These are phyloP conservation scores for Corapipo altera DNA, from an alignment of 2,113 vertebrate genomes.

Conservation along the genomic window DNA sequence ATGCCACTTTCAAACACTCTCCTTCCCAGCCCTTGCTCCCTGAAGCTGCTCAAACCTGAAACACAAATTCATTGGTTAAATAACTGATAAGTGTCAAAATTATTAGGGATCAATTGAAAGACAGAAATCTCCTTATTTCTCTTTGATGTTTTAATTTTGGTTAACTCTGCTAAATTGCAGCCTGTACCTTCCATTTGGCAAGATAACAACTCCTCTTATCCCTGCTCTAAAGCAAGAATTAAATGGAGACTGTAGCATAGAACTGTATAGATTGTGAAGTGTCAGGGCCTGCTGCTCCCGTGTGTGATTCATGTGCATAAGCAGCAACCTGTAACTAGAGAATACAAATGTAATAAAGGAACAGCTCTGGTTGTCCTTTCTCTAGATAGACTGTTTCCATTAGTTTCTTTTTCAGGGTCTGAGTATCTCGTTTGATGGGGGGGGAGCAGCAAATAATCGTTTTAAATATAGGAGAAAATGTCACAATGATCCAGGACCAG, in stretches of 20 bases:
- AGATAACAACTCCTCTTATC: not conserved
- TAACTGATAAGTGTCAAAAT: slow-evolving; percentile 29
- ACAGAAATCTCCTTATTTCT: slow-evolving; percentile 20
- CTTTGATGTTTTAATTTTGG: slow-evolving; percentile 27
- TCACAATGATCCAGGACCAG: not conserved
- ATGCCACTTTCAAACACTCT: slow-evolving; percentile 67
- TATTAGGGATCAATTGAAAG: slow-evolving; percentile 42
- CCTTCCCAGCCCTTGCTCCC: slow-evolving; percentile 3
- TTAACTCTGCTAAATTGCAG: not conserved
- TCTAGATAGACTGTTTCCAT: not conserved
- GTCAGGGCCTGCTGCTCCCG: not conserved
- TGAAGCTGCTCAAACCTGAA: slow-evolving; percentile 45
- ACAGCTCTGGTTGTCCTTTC: not conserved
- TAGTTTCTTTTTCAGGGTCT: not conserved
- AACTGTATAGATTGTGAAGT: not conserved
- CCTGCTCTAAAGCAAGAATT: not conserved
- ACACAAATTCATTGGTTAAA: slow-evolving; percentile 49
- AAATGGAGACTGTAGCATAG: not conserved
- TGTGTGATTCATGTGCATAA: not conserved
- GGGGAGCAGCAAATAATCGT: not conserved
- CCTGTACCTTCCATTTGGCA: not conserved
- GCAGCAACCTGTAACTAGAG: not conserved
- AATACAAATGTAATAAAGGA: not conserved
- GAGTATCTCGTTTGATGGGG: not conserved
- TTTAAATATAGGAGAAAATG: not conserved